Conservation (phyloP, 1,140 invertebrate genomes). For the Trichonephila clavata region DNA sequence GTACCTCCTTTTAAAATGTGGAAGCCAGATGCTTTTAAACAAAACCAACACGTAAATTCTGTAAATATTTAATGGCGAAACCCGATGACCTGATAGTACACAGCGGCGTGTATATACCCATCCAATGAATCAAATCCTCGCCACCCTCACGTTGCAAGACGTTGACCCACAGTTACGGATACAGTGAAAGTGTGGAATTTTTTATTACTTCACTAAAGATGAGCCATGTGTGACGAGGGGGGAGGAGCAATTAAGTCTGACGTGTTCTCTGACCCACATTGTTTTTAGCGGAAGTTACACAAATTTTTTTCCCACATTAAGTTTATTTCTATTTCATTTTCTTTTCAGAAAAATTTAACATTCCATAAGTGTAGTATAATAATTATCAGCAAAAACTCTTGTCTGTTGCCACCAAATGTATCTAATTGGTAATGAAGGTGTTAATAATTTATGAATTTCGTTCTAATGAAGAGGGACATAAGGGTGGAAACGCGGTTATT, state of each 20-base stretch:
- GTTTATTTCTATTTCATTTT: no score
- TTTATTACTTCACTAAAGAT: slow-evolving; percentile 50
- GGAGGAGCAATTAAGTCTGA: neutral
- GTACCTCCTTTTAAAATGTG: neutral
- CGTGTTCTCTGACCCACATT: neutral
- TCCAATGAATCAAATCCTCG: slow-evolving; percentile 7
- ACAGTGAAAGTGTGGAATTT: slow-evolving; percentile 36
- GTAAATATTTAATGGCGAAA: neutral
- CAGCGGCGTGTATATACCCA: neutral
- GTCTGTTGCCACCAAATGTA: no score
- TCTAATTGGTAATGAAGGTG: no score
- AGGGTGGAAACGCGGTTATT: no score
- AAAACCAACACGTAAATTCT: neutral
- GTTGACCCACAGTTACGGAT: slow-evolving; percentile 58
- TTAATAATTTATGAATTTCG: no score
- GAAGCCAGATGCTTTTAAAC: neutral
- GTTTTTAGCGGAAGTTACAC: neutral
- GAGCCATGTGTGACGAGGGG: slow-evolving; percentile 59
- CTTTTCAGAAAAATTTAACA: no score
- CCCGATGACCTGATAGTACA: slow-evolving; percentile 30
- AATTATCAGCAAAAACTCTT: no score
- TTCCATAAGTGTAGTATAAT: no score
- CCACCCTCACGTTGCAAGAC: slow-evolving; percentile 61
- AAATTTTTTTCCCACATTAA: no score
- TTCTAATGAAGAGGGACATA: no score